Percentiles rank a stretch among this genome's conserved stretches.
Conservation (phyloP, 2,113 vertebrate genomes). For the Pica pica region DNA sequence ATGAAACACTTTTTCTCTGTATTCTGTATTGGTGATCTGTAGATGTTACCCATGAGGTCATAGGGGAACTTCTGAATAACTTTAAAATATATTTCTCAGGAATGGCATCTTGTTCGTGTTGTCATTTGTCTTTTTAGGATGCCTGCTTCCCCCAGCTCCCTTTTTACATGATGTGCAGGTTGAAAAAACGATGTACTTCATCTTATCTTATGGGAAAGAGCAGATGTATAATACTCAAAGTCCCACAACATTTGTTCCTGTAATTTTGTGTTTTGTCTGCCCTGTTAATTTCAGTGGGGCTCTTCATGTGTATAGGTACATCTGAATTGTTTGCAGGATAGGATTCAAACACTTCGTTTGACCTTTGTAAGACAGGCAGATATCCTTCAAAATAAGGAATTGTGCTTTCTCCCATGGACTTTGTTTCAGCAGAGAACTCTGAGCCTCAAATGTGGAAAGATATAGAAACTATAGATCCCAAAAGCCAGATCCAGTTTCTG, state of each 20-base stretch:
- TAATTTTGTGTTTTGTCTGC: background rate
- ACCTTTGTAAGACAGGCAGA: background rate
- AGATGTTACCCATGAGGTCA: background rate
- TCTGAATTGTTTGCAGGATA: background rate
- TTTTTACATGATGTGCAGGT: background rate
- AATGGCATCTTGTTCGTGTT: background rate
- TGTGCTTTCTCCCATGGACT: background rate
- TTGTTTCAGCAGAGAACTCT: background rate
- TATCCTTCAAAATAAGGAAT: background rate
- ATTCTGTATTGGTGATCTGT: background rate
- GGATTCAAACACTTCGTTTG: background rate
- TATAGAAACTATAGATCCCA: background rate
- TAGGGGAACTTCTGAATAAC: background rate
- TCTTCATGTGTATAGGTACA: background rate
- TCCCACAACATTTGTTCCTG: background rate
- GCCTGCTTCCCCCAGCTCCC: background rate
- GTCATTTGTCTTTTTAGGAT: background rate
- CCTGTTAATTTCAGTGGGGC: background rate
- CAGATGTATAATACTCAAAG: background rate
- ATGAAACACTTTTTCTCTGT: background rate
- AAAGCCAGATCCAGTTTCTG: background rate
- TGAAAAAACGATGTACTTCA: background rate
- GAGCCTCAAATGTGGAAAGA: background rate
- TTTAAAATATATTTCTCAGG: background rate
- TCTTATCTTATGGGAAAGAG: background rate